Base-by-base conservation (phyloP, 2,797 vertebrate genomes). In the Hydrolagus colliei region DNA sequence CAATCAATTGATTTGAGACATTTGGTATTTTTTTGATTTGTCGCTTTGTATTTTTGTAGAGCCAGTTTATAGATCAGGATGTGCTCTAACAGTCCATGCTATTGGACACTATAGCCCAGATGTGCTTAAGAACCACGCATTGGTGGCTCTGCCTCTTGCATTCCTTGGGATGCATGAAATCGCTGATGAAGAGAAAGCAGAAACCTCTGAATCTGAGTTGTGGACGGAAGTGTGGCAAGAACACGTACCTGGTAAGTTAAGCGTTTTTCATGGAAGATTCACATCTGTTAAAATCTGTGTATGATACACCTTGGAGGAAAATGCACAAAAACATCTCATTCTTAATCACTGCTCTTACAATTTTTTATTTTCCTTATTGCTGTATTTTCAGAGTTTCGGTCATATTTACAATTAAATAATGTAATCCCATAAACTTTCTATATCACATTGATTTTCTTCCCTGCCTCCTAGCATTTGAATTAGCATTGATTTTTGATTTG, bases 211-310 rank as follows among this genome's bases (percentile, higher is more conserved):
- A 71, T 94, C 95, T 87, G 92, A 92, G 20, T 91, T 98, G 76
- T 99, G 97, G 96, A 90, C 93, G 9, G 98, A 98, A 93, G 97
- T 99, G 86, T 99, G 98, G 98, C 97, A 99, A 91, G 98, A 99
- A 89, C 97, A 99, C 1, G 97, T 99, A 32, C 98, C 98, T 87
- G 98, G 98, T 99, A 91, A 80, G 90, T 87, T 85, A 12, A 41
- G 16, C 14, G 4, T 67, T 10, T 68, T 59, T 9, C 20, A 7
- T 71, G 18, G 61, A 86, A 18, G 52, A 52, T 74, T 62, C 62
- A 13, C 11, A 76, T 13, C 71, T 86, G 14, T 35, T 67, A 9
- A 67, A 10, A 52, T 52, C 3, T 52, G 41, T 52, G 41, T 52
- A 6, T 6, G 2, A 6, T 52, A 52, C 41, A 52, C 41, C 41